Evolutionary conservation across 37 sponge, comb jelly and placozoan species (phyloP).

Genomic region (Diacarnus erythraeanus): DNA sequence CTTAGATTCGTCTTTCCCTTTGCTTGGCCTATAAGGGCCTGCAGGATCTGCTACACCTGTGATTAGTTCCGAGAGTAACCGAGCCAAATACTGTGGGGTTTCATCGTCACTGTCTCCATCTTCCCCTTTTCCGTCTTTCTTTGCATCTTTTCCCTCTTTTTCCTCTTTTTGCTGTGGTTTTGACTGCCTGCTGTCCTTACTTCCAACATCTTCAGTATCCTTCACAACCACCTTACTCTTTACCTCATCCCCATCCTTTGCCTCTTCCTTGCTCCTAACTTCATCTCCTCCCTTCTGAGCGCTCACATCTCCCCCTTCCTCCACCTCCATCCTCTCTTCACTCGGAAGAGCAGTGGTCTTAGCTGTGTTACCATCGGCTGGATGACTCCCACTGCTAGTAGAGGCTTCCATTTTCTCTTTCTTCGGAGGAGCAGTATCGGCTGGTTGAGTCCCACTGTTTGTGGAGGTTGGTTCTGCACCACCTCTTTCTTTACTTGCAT

Average conservation of each 20-base stretch:
- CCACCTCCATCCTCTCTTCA: background rate
- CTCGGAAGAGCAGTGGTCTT: background rate
- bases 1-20: background rate
- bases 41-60: conserved; percentile 10
- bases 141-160: background rate
- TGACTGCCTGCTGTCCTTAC: background rate
- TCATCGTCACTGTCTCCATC: conserved; percentile 21
- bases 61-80: conserved; percentile 10
- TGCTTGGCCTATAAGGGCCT: background rate
- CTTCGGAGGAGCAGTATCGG: background rate
- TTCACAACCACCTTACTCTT: background rate
- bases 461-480: too few relatives aligned
- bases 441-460: background rate
- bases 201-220: background rate
- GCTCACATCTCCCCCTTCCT: background rate
- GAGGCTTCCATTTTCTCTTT: too few relatives aligned
- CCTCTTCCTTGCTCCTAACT: background rate
- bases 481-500: background rate
- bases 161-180: background rate
- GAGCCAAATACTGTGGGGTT: conserved; percentile 11
- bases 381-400: background rate
- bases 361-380: background rate
- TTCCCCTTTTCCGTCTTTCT: conserved; percentile 20
- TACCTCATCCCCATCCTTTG: conserved; percentile 3
- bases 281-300: background rate